Evolutionary conservation across 2,113 vertebrate species (phyloP).

Genomic region (Equus quagga): DNA sequence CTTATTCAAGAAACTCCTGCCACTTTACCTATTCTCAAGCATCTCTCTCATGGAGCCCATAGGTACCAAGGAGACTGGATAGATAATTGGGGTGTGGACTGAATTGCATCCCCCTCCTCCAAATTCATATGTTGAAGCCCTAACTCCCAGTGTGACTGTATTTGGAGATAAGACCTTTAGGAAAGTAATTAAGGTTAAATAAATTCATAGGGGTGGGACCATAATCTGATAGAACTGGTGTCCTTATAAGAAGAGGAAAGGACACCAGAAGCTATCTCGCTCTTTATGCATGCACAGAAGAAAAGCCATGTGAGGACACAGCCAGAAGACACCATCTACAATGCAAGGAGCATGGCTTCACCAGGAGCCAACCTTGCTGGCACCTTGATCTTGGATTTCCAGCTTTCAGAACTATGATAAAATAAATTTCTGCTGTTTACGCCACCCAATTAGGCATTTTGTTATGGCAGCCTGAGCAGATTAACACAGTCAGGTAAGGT

Average conservation of each 20-base stretch:
- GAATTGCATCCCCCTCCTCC: neutral
- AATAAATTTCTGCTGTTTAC: neutral
- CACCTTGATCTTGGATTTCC: neutral
- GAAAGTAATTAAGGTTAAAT: neutral
- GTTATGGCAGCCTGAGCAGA: neutral
- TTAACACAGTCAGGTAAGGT: neutral
- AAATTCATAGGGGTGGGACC: neutral
- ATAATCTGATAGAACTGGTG: neutral
- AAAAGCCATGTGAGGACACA: neutral
- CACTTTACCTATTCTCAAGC: neutral
- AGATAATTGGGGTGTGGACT: neutral
- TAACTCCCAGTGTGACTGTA: neutral
- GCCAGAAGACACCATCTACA: neutral
- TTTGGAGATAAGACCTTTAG: neutral
- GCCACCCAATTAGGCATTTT: neutral
- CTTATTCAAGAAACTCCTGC: neutral
- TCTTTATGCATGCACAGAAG: neutral
- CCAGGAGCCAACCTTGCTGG: neutral
- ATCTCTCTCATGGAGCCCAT: neutral
- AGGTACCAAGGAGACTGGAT: neutral
- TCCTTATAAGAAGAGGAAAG: neutral
- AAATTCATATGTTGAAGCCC: neutral
- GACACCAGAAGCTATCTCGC: neutral
- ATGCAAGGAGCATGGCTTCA: neutral
- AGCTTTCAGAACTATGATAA: neutral